phyloP scores from a whole-genome alignment of 2,797 vertebrate species.

The Linurgus olivaceus region DNA sequence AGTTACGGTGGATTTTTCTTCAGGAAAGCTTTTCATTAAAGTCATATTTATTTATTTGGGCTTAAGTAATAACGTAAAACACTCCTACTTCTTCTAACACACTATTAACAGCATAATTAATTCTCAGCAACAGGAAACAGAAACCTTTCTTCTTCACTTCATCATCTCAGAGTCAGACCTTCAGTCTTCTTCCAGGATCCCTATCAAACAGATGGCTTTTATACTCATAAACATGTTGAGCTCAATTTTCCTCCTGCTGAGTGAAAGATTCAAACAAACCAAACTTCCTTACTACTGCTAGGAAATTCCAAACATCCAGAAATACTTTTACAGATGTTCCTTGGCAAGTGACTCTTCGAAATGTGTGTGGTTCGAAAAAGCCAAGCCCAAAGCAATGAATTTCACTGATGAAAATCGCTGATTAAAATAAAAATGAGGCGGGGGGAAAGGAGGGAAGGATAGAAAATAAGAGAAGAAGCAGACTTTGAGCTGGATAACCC shows the following conservation, averaged over 20 bases:
- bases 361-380: not conserved
- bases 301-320: conserved; percentile 64
- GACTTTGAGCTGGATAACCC: not conserved
- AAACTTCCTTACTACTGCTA: conserved; percentile 50
- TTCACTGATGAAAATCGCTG: not conserved
- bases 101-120: conserved; percentile 62
- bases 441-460: accelerated
- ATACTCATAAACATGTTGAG: conserved; percentile 63
- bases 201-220: conserved; percentile 69
- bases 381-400: conserved; percentile 22
- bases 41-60: conserved; percentile 14
- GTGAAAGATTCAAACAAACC: conserved; percentile 39
- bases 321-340: conserved; percentile 39
- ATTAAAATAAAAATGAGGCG: not conserved
- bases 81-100: conserved; percentile 24
- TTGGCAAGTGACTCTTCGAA: conserved; percentile 1
- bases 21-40: not conserved
- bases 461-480: not conserved
- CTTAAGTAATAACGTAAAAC: conserved; percentile 21
- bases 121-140: conserved; percentile 47
- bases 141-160: conserved; percentile 53
- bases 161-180: conserved; percentile 49
- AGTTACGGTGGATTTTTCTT: not conserved
- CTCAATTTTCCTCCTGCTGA: conserved; percentile 54
- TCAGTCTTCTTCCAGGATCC: conserved; percentile 43